phyloP scores from a whole-genome alignment of 1,140 invertebrate genomes.

The Camponotus floridanus region DNA sequence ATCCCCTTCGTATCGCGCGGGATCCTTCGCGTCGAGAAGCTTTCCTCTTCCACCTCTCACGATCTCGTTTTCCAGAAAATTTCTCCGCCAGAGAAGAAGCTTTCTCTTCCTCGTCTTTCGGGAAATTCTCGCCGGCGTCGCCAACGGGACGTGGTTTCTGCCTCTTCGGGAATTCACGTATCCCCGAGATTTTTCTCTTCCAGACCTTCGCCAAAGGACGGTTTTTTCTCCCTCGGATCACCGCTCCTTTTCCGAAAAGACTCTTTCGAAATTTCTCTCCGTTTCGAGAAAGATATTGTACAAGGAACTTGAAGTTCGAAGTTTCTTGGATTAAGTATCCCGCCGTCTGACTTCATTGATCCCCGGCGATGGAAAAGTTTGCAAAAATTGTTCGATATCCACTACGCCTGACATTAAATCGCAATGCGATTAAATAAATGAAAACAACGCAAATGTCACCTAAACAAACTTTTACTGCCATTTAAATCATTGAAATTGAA shows the following conservation, averaged over 20 bases:
- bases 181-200: neutral
- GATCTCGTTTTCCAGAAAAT: conserved; percentile 2
- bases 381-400: neutral
- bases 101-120: neutral
- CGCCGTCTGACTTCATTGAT: neutral
- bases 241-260: neutral
- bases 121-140: neutral
- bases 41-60: neutral
- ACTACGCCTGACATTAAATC: neutral
- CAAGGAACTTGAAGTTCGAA: neutral
- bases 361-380: neutral
- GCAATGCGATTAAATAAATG: neutral
- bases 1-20: neutral
- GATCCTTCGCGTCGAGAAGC: neutral
- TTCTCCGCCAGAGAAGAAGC: neutral
- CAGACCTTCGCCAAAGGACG: neutral
- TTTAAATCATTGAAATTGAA: neutral
- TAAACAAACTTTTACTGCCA: neutral
- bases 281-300: neutral
- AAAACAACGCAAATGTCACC: neutral
- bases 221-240: conserved; percentile 2
- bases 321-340: neutral
- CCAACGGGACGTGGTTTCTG: neutral
- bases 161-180: neutral
- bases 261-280: neutral